phyloP scores from a whole-genome alignment of 1,140 invertebrate species.

The Drosophila micromelanica region DNA sequence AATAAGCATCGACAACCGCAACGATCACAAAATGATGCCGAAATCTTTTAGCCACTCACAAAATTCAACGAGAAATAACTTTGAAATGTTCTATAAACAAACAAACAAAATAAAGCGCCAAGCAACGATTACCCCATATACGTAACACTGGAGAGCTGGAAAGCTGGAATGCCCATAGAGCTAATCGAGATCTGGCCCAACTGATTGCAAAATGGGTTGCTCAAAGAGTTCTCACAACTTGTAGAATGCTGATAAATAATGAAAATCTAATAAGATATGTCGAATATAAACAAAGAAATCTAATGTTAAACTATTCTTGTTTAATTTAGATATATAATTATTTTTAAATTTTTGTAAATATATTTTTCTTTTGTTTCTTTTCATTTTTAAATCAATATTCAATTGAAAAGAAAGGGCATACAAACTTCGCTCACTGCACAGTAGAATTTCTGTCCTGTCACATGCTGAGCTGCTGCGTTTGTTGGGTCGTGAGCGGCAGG shows the following conservation, averaged over 20 bases:
- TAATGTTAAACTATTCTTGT: too few species aligned
- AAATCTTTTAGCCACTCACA: constrained; percentile 52
- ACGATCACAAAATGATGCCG: constrained; percentile 54
- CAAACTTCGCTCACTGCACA: constrained; percentile 10
- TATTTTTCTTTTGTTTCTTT: too few species aligned
- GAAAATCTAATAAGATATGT: too few species aligned
- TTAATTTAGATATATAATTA: too few species aligned
- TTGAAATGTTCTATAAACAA: constrained; percentile 69
- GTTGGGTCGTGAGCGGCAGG: background rate
- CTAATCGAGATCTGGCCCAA: constrained; percentile 35
- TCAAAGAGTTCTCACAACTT: background rate
- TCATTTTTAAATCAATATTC: too few species aligned
- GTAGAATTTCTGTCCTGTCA: constrained; percentile 6
- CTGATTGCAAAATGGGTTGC: constrained; percentile 7
- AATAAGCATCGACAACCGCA: constrained; percentile 41
- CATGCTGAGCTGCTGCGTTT: constrained; percentile 26
- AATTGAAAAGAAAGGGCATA: background rate
- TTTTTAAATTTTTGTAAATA: too few species aligned
- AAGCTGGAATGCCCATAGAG: constrained; percentile 21
- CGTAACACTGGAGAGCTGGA: constrained; percentile 8
- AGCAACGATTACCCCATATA: constrained; percentile 61
- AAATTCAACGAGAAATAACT: constrained; percentile 63
- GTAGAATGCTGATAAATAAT: background rate
- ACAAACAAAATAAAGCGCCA: constrained; percentile 59
- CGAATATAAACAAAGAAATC: too few species aligned